Percentiles rank a stretch among this genome's conserved stretches.
These are phyloP conservation scores for Oryctolagus cuniculus DNA, from an alignment of 2,113 vertebrate species.

Conservation along the genomic window mOryCun1.1 NC_091439.1:34606001-34606500, in stretches of 20 bases:
- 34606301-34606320: constrained; percentile 80
- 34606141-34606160: background rate
- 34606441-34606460: constrained; percentile 82
- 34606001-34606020: no score
- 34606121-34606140: background rate
- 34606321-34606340: constrained; percentile 84
- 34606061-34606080: background rate
- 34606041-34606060: background rate
- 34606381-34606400: constrained; percentile 67
- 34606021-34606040: background rate
- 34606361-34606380: constrained; percentile 81
- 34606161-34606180: constrained; percentile 18
- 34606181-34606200: background rate
- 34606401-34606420: constrained; percentile 57
- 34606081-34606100: background rate
- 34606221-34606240: background rate
- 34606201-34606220: background rate
- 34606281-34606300: constrained; percentile 64
- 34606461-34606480: constrained; percentile 80
- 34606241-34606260: background rate
- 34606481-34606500: constrained; percentile 79
- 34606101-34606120: background rate
- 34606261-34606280: constrained; percentile 68
- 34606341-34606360: constrained; percentile 85
- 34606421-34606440: constrained; percentile 83